Conservation (phyloP, 2,888 invertebrate species). For the Clistopyga incitator region DNA sequence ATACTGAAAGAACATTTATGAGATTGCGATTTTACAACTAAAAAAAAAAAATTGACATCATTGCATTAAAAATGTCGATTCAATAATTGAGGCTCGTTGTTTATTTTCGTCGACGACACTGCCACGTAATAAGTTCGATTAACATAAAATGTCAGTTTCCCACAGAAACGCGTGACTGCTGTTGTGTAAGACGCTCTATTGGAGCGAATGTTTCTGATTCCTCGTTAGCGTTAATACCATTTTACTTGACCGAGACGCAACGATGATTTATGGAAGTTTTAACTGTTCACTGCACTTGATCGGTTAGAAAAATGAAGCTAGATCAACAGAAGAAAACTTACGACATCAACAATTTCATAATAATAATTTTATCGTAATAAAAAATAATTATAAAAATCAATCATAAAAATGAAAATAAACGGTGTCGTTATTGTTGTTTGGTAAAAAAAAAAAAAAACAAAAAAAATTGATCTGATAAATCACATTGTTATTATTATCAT, state of each 20-base stretch:
- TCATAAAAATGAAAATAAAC: not conserved
- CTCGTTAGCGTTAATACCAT: constrained; percentile 11
- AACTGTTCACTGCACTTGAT: not conserved
- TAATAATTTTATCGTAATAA: not conserved
- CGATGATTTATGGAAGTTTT: constrained; percentile 7
- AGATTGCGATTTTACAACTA: no score
- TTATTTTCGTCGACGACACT: not conserved
- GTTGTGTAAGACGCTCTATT: constrained; percentile 35
- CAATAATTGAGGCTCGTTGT: not conserved
- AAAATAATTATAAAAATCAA: not conserved
- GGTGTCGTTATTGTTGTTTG: no score
- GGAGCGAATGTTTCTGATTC: constrained; percentile 37
- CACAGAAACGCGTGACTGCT: constrained; percentile 33
- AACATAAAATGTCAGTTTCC: constrained; percentile 46
- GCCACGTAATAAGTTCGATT: constrained; percentile 49
- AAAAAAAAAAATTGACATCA: no score
- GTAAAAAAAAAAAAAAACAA: no score
- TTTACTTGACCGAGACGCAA: constrained; percentile 14
- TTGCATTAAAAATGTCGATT: constrained; percentile 5
- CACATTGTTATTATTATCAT: no score
- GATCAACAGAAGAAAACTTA: not conserved
- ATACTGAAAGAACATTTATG: no score
- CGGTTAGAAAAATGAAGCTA: not conserved
- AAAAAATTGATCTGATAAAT: no score
- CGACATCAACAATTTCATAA: not conserved